Base-by-base conservation (phyloP, 2,797 vertebrate genomes). In the Hoplostethus mediterraneus region DNA sequence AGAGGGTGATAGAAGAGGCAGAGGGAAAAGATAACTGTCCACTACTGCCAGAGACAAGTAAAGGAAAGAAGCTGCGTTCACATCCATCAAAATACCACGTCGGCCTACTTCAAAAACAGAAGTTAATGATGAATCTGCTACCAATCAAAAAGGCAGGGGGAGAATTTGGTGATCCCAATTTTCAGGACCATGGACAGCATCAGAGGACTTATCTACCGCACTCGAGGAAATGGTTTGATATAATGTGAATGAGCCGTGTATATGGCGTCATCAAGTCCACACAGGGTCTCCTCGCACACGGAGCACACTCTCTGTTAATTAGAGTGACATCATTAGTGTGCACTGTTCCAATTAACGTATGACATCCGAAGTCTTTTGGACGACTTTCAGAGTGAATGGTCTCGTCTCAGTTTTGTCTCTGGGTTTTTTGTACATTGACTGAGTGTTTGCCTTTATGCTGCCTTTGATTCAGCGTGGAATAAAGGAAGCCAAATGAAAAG, bases 181-280 rank as follows among this genome's bases (percentile, higher is more conserved):
- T 91, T 91, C 90, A 91, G 90, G 67, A 92, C 90, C 89, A 86
- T 77, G 91, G 91, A 91, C 86, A 92, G 91, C 85, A 74, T 86
- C 84, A 16, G 44, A 51, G 60, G 68, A 80, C 63, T 28, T 28
- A 28, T 21, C 28, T 28, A 28, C 21, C 21, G 21, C 3, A 28
- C 28, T 28, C 2, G 28, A 28, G 28, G 28, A 28, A 28, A 28
- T 28, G 28, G 28, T 28, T 28, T 28, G 28, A 28, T 28, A 28
- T 28, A 28, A 52, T 6, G 33, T 11, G 33, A 53, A 13, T n/a
- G 38, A 61, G 36, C 30, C 38, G 53, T 14, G 67, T 57, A 4
- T 63, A 53, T 71, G 31, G 10, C 0, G 36, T 60, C 44, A 62
- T 52, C 44, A 56, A 31, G 60, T 48, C 48, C 65, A 62, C 48